phyloP scores from a whole-genome alignment of 2,113 vertebrate species.

The Zapus hudsonius region DNA sequence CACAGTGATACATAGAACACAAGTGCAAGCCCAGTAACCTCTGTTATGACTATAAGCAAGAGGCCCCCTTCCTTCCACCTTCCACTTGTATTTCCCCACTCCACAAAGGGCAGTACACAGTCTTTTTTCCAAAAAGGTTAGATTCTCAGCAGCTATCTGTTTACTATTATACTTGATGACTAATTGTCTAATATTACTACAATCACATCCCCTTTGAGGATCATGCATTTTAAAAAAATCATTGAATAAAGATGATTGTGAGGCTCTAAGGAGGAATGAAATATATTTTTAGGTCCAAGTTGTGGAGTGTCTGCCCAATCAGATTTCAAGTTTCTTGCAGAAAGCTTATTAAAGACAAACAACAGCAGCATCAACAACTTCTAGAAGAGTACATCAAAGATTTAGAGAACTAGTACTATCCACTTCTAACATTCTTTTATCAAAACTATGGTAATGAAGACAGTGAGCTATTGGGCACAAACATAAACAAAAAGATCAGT shows the following conservation, averaged over 20 bases:
- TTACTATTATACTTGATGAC: background rate
- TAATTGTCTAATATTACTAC: background rate
- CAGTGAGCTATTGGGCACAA: background rate
- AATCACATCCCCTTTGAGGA: background rate
- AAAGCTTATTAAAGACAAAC: constrained; percentile 26
- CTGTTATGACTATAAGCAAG: background rate
- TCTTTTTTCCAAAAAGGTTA: constrained; percentile 42
- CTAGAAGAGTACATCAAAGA: background rate
- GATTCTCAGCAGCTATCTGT: constrained; percentile 21
- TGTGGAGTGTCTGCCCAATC: constrained; percentile 25
- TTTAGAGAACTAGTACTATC: background rate
- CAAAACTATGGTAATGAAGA: background rate
- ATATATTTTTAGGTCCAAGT: constrained; percentile 32
- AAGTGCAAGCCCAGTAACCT: background rate
- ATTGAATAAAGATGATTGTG: constrained; percentile 34
- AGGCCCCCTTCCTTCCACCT: background rate
- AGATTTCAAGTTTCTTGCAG: constrained; percentile 23
- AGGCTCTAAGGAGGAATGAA: background rate
- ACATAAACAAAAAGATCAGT: background rate
- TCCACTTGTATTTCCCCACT: background rate
- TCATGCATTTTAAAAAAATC: constrained; percentile 15
- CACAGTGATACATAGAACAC: background rate
- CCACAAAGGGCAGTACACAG: background rate
- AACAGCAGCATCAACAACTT: background rate
- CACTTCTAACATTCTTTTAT: background rate